Base-by-base conservation (phyloP, 2,888 invertebrate species). In the Drosophila falleni region DNA sequence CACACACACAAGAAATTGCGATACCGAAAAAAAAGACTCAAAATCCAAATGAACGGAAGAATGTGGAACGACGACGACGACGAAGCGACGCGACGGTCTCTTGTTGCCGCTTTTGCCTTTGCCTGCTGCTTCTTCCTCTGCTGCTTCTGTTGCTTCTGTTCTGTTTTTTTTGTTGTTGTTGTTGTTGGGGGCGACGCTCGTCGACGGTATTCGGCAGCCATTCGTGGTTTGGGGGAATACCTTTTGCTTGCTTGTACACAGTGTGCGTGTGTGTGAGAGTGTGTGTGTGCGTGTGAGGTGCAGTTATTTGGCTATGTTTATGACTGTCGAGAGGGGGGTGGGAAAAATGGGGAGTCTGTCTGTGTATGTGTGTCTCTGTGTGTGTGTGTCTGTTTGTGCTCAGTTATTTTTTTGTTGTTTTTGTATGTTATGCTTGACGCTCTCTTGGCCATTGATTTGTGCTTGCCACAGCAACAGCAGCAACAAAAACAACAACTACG, bases 181-280 rank as follows among this genome's bases (percentile, higher is more conserved):
- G 41, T 39, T 59, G 59, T 70, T 75, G 80, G 80, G 78, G 80
- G 80, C 72, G 78, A 80, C 62, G 76, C 46, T 76, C 79, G 79
- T 74, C 78, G 74, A n/a, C 53, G 66, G 8, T 39, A 60, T 49
- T 51, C 59, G 64, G 31, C 44, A 46, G 68, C 42, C 66, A 82
- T 78, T 82, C 80, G 81, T 84, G 81, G 81, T 84, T 85, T 87
- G 87, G 87, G 87, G 85, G 87, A 85, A 85, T 85, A 89, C 89
- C 89, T 85, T 77, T 81, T 71, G 85, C 69, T 74, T 66, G 62
- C 49, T 42, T 60, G 23, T 19, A 42, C 26, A 16, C 39, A n/a
- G 37, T 39, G 37, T 39, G 39, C 9, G 49, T 16, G 39, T 31
- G 53, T 58, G n/a, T 68, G 49, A 59, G 75, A 19, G 23, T 50